These are phyloP conservation scores for Agrochola lota DNA, from an alignment of 2,888 invertebrate species.

Conservation along the genomic window DNA sequence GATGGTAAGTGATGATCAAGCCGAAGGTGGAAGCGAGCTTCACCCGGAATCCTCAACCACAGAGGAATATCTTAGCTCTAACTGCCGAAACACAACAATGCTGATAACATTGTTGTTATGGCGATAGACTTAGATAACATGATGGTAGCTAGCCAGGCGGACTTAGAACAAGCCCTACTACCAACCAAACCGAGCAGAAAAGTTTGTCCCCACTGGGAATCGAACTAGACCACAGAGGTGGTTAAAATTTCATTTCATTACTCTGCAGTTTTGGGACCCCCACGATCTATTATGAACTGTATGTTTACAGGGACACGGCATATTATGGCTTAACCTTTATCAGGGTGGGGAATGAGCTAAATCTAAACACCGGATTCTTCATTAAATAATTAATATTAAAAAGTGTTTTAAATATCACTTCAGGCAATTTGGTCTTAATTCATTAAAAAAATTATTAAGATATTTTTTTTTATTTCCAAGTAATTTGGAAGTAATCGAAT, in stretches of 20 bases:
- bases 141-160: too few relatives aligned
- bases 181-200: too few relatives aligned
- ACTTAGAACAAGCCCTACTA: too few relatives aligned
- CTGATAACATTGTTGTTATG: too few relatives aligned
- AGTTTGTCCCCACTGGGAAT: too few relatives aligned
- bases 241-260: background rate
- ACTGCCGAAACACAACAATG: too few relatives aligned
- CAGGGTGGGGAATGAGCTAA: constrained; percentile 39
- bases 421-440: background rate
- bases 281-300: background rate
- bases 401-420: constrained; percentile 16
- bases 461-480: background rate
- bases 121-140: too few relatives aligned
- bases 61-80: too few relatives aligned
- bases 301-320: background rate
- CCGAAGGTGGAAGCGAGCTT: too few relatives aligned
- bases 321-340: background rate
- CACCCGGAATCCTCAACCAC: too few relatives aligned
- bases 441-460: background rate
- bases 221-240: too few relatives aligned
- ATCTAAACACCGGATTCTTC: constrained; percentile 21
- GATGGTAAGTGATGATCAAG: too few relatives aligned
- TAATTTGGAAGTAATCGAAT: background rate
- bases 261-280: background rate
- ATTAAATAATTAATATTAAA: constrained; percentile 8